A percentile compares a stretch with the other conserved stretches of the same genome.
These are phyloP conservation scores for Rhorus exstirpatorius DNA, from an alignment of 2,888 invertebrate genomes.

Conservation along the genomic window DNA sequence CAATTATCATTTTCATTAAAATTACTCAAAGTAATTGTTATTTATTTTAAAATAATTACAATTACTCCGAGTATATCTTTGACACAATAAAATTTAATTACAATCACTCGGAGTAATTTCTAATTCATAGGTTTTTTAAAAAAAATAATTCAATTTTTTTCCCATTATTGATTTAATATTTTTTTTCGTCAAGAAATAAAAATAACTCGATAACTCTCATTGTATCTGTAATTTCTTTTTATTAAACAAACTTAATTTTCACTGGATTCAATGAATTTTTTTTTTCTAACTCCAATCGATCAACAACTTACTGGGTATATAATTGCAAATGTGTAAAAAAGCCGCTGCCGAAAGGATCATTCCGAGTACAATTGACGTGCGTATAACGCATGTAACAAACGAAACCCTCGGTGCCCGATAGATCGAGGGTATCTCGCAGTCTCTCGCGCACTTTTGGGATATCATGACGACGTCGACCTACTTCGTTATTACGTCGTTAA, in stretches of 20 bases:
- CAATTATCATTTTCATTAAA: no score
- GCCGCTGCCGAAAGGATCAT: slow-evolving; percentile 82
- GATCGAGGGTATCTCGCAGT: slow-evolving; percentile 50
- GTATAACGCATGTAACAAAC: slow-evolving; percentile 77
- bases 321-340: slow-evolving; percentile 83
- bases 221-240: no score
- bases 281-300: neutral
- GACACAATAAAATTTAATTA: no score
- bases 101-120: no score
- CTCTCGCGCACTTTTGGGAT: slow-evolving; percentile 67
- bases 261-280: slow-evolving; percentile 24
- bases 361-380: slow-evolving; percentile 78
- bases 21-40: no score
- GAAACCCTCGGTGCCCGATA: slow-evolving; percentile 65
- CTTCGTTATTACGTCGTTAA: slow-evolving; percentile 75
- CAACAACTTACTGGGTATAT: slow-evolving; percentile 82
- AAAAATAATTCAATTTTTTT: no score
- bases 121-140: no score
- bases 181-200: no score
- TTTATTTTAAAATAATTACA: no score
- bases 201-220: neutral
- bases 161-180: no score
- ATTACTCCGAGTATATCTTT: no score
- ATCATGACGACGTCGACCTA: slow-evolving; percentile 78
- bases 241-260: no score